Percentiles rank a stretch among this genome's conserved stretches.
phyloP scores from a whole-genome alignment of 2,797 vertebrate genomes.

The Capromys pilorides region DNA sequence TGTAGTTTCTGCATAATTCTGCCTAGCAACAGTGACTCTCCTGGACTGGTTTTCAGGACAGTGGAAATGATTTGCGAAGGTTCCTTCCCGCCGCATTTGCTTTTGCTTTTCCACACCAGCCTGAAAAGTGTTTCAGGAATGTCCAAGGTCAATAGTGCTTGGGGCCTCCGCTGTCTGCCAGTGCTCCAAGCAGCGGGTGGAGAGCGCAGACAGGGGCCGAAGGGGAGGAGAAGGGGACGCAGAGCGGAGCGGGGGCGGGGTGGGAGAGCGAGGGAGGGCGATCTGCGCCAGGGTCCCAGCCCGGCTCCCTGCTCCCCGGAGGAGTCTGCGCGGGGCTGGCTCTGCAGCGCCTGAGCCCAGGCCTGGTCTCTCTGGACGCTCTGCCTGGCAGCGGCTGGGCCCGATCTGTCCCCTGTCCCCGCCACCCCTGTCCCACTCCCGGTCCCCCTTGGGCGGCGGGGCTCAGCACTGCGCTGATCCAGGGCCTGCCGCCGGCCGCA shows the following conservation, averaged over 20 bases:
- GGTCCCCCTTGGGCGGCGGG: background rate
- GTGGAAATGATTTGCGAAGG: background rate
- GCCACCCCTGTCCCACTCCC: background rate
- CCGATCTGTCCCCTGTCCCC: background rate
- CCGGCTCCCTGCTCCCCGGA: background rate
- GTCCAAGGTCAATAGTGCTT: background rate
- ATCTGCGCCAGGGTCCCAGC: background rate
- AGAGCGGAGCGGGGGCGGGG: too few relatives aligned
- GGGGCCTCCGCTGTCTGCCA: accelerated
- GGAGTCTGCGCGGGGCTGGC: too few relatives aligned
- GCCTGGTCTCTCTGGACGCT: background rate
- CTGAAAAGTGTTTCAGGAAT: background rate
- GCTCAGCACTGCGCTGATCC: background rate
- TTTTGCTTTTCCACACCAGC: background rate
- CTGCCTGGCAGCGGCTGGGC: too few relatives aligned
- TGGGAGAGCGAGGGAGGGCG: background rate
- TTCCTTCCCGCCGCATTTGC: background rate
- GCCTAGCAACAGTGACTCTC: background rate
- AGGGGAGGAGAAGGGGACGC: background rate
- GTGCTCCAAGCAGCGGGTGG: background rate
- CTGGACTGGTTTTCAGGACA: background rate
- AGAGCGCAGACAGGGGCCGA: background rate
- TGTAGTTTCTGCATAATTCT: background rate
- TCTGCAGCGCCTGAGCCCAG: background rate
- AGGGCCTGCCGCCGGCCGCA: accelerated